phyloP scores from a whole-genome alignment of 2,797 vertebrate genomes.

The Amniataba percoides region DNA sequence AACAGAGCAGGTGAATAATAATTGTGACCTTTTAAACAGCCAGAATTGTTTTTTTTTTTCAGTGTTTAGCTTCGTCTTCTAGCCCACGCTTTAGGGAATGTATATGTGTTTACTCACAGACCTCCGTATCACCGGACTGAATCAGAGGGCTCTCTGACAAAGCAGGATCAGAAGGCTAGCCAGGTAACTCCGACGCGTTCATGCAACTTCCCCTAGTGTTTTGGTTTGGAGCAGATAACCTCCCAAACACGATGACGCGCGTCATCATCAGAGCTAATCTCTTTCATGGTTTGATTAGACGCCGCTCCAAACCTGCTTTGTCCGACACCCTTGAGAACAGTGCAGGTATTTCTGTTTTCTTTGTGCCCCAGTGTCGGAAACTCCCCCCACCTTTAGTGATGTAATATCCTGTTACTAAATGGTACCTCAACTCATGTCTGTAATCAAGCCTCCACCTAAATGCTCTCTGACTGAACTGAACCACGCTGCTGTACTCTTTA shows the following conservation, averaged over 20 bases:
- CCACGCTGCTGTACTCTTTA: conserved; percentile 59
- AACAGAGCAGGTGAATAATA: conserved; percentile 44
- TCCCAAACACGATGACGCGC: conserved; percentile 6
- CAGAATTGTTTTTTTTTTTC: conserved; percentile 63
- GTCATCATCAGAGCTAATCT: background rate
- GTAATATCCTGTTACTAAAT: conserved; percentile 55
- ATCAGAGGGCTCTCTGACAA: conserved; percentile 24
- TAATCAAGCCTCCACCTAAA: conserved; percentile 43
- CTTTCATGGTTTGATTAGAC: background rate
- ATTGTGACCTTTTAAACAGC: conserved; percentile 56
- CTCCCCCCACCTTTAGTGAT: conserved; percentile 49
- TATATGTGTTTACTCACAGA: conserved; percentile 41
- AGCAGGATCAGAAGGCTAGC: conserved; percentile 32
- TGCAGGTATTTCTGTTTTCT: conserved; percentile 34
- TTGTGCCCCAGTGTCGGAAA: conserved; percentile 35
- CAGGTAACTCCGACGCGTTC: conserved; percentile 10
- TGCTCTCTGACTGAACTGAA: conserved; percentile 50
- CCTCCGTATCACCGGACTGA: conserved; percentile 22
- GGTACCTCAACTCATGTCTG: conserved; percentile 51
- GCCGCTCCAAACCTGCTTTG: conserved; percentile 18
- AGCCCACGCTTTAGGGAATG: conserved; percentile 51
- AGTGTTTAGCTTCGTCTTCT: conserved; percentile 47
- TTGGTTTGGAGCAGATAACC: conserved; percentile 12
- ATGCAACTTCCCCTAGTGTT: conserved; percentile 10
- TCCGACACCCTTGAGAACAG: conserved; percentile 2